These are phyloP conservation scores for Eurytoma californica DNA, from an alignment of 2,888 invertebrate genomes.

Conservation along the genomic window DNA sequence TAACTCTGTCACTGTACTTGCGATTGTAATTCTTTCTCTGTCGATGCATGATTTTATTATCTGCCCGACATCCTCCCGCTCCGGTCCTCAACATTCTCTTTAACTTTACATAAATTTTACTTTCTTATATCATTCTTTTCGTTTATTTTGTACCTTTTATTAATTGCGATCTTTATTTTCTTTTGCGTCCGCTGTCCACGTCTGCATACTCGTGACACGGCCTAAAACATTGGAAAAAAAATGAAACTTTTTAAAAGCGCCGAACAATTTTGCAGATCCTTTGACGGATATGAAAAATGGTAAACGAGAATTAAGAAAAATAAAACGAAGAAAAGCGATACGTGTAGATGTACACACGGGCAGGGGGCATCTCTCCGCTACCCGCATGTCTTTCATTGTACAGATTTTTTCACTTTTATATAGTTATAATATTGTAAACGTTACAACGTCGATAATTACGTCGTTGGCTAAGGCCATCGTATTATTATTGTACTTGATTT, in stretches of 20 bases:
- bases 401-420: slow-evolving; percentile 76
- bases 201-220: slow-evolving; percentile 59
- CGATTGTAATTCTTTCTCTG: slow-evolving; percentile 51
- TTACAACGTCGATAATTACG: slow-evolving; percentile 68
- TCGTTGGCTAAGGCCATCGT: slow-evolving; percentile 68
- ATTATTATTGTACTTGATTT: slow-evolving; percentile 74
- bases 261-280: slow-evolving; percentile 43
- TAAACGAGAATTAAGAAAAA: slow-evolving; percentile 58
- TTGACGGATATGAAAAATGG: slow-evolving; percentile 46
- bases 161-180: slow-evolving; percentile 43
- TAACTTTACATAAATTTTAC: slow-evolving; percentile 32
- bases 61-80: slow-evolving; percentile 58
- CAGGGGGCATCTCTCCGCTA: slow-evolving; percentile 74
- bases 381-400: slow-evolving; percentile 75
- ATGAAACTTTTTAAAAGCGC: slow-evolving; percentile 37
- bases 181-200: slow-evolving; percentile 62
- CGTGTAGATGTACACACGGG: slow-evolving; percentile 68
- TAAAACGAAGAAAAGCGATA: slow-evolving; percentile 57
- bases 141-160: slow-evolving; percentile 32
- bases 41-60: slow-evolving; percentile 40
- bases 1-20: slow-evolving; percentile 50
- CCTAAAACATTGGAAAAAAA: slow-evolving; percentile 44
- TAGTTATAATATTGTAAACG: slow-evolving; percentile 70
- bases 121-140: neutral
- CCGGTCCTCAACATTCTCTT: slow-evolving; percentile 64